phyloP scores from a whole-genome alignment of 2,888 invertebrate genomes.

The Latrodectus elegans region DNA sequence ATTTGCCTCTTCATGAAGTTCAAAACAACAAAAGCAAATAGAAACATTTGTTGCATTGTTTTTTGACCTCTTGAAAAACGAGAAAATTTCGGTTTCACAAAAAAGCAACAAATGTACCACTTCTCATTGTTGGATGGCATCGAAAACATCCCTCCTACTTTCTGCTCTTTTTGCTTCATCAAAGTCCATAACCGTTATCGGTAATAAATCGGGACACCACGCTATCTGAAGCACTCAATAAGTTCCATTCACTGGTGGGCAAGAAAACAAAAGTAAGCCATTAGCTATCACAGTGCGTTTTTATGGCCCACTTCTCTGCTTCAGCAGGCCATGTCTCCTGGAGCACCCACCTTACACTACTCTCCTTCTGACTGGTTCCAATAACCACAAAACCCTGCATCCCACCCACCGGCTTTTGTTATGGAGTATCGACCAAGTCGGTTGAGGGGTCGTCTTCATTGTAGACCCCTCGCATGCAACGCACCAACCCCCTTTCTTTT shows the following conservation, averaged over 20 bases:
- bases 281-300: constrained; percentile 36
- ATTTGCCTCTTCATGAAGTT: no score
- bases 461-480: constrained; percentile 32
- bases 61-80: no score
- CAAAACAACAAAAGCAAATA: no score
- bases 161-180: neutral
- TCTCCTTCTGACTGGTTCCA: constrained; percentile 31
- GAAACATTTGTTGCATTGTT: no score
- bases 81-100: no score
- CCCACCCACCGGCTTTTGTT: constrained; percentile 36
- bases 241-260: neutral
- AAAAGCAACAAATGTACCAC: no score
- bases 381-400: constrained; percentile 48
- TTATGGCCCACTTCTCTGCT: constrained; percentile 12
- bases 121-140: no score
- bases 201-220: neutral
- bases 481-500: constrained; percentile 3
- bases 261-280: constrained; percentile 20
- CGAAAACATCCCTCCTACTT: neutral
- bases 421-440: constrained; percentile 48
- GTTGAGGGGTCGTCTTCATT: constrained; percentile 35
- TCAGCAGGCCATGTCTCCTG: constrained; percentile 10
- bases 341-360: constrained; percentile 31
- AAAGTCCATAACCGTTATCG: neutral
- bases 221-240: constrained; percentile 2